A percentile compares a stretch with the other conserved stretches of the same genome.
Conservation (phyloP, 2,797 vertebrate species). For the Sebastiscus tertius region DNA sequence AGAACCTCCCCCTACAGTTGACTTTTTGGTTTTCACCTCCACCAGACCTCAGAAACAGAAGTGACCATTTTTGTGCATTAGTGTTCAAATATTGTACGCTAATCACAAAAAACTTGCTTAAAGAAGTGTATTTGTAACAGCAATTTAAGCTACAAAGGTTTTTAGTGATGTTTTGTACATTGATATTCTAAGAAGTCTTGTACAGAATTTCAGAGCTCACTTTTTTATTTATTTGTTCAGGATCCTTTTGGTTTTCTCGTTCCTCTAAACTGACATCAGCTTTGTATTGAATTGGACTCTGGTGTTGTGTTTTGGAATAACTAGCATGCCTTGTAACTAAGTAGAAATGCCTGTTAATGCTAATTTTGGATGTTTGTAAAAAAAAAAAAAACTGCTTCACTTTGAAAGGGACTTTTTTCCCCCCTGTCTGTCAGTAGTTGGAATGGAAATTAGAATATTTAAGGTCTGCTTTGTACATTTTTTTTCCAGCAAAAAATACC, state of each 20-base stretch:
- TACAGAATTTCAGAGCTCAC: constrained; percentile 78
- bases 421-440: constrained; percentile 57
- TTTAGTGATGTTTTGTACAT: constrained; percentile 84
- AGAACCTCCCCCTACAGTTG: constrained; percentile 19
- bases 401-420: constrained; percentile 67
- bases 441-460: constrained; percentile 77
- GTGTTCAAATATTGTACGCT: constrained; percentile 59
- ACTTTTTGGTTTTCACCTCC: constrained; percentile 43
- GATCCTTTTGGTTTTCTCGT: constrained; percentile 56
- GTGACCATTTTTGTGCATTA: constrained; percentile 63
- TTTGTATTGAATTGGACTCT: constrained; percentile 75
- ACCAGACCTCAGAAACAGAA: constrained; percentile 70
- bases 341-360: constrained; percentile 65
- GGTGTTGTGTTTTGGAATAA: constrained; percentile 74
- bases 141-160: constrained; percentile 83
- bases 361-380: constrained; percentile 70
- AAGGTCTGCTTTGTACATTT: constrained; percentile 84
- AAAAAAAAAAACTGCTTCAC: constrained; percentile 40
- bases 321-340: constrained; percentile 74
- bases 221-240: constrained; percentile 80
- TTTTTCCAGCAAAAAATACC: constrained; percentile 66
- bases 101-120: constrained; percentile 54
- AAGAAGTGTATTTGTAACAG: constrained; percentile 83
- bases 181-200: constrained; percentile 81
- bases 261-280: constrained; percentile 72